phyloP scores from a whole-genome alignment of 1,140 invertebrate species.

The Wiebesia pumilae region DNA sequence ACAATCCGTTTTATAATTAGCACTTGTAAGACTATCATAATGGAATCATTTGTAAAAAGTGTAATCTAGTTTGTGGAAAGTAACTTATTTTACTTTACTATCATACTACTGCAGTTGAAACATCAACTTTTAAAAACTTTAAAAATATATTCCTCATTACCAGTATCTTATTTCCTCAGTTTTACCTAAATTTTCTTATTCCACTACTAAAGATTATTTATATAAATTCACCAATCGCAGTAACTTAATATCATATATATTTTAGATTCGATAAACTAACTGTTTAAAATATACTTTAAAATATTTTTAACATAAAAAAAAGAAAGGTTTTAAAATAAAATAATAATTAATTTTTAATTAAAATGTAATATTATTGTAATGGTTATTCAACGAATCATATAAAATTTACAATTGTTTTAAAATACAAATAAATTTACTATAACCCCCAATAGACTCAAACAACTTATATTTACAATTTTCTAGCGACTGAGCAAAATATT shows the following conservation, averaged over 20 bases:
- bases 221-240: too few relatives aligned
- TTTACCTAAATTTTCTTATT: too few relatives aligned
- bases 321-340: neutral
- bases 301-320: neutral
- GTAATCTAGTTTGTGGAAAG: too few relatives aligned
- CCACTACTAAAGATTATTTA: too few relatives aligned
- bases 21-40: too few relatives aligned
- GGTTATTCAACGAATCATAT: neutral
- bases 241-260: neutral
- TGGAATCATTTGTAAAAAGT: too few relatives aligned
- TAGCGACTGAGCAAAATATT: neutral
- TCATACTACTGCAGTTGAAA: too few relatives aligned
- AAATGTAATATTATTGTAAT: neutral
- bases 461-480: slow-evolving; percentile 22
- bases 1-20: too few relatives aligned
- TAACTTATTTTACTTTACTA: too few relatives aligned
- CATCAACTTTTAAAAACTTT: too few relatives aligned
- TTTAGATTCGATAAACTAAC: neutral
- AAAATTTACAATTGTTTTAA: slow-evolving; percentile 3
- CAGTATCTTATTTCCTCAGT: too few relatives aligned
- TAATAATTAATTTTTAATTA: neutral
- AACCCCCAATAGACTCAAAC: slow-evolving; percentile 3
- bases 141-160: too few relatives aligned
- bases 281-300: neutral
- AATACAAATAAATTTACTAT: slow-evolving; percentile 39